Conservation (phyloP, 2,888 invertebrate genomes). For the Tribolium freemani region DNA sequence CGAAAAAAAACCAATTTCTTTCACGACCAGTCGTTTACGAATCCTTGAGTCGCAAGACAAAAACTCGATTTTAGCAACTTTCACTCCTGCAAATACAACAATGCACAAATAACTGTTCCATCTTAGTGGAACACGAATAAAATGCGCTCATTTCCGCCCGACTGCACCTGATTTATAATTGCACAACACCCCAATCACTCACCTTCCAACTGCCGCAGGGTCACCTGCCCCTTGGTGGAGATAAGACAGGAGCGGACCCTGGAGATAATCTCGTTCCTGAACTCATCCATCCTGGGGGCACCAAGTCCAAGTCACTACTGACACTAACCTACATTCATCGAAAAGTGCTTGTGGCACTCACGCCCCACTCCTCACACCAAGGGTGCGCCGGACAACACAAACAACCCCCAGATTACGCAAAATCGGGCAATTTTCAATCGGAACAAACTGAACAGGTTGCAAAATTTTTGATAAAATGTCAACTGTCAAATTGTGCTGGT, state of each 20-base stretch:
- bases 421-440: neutral
- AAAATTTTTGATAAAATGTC: neutral
- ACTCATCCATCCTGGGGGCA: neutral
- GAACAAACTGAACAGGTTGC: neutral
- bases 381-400: neutral
- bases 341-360: conserved; percentile 5
- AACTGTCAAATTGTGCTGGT: neutral
- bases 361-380: conserved; percentile 5
- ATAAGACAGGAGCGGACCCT: conserved; percentile 57
- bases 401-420: neutral
- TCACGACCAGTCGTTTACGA: too few relatives aligned
- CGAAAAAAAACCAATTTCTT: too few relatives aligned
- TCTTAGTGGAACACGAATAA: neutral
- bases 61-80: neutral
- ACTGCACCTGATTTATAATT: neutral
- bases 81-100: neutral
- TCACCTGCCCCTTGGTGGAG: conserved; percentile 57
- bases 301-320: conserved; percentile 1
- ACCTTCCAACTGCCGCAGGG: conserved; percentile 57
- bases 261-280: conserved; percentile 48
- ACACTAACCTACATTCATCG: conserved; percentile 28
- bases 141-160: neutral
- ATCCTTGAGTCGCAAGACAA: neutral
- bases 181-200: conserved; percentile 42
- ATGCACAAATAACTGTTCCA: neutral